These are phyloP conservation scores for Tachysurus vachellii DNA, from an alignment of 2,113 vertebrate species.

Conservation along the genomic window DNA sequence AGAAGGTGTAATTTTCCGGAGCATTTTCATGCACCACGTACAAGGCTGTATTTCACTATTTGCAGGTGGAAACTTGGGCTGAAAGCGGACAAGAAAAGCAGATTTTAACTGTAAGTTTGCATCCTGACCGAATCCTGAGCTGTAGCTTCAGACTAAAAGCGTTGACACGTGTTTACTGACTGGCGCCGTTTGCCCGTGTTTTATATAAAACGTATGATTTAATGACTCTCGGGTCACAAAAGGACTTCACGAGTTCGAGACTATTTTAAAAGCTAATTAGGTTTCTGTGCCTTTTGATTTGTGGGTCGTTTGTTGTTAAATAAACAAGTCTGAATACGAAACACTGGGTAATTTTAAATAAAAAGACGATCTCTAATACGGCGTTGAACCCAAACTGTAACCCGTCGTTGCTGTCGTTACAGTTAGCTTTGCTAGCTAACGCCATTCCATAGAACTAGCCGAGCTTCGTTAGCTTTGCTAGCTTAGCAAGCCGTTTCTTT, in stretches of 20 bases:
- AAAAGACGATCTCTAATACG: neutral
- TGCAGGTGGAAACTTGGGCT: neutral
- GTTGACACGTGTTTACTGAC: too few species aligned
- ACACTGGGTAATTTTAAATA: neutral
- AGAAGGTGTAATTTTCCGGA: neutral
- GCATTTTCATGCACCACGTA: neutral
- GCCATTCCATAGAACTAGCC: neutral
- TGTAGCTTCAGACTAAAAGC: neutral
- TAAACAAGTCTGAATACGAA: neutral
- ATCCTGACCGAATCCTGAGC: neutral
- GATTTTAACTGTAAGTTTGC: constrained; percentile 45
- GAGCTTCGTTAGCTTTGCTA: neutral
- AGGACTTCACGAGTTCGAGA: neutral
- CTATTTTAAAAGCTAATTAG: neutral
- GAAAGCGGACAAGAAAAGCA: constrained; percentile 35
- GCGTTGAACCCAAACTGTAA: neutral
- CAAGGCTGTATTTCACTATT: neutral
- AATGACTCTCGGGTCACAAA: neutral
- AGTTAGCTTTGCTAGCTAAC: neutral
- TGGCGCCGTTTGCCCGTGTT: neutral
- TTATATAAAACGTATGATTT: neutral
- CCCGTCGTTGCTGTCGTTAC: neutral
- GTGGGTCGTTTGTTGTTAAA: neutral
- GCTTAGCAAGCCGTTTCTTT: constrained; percentile 23
- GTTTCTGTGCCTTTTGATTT: neutral